Evolutionary conservation across 2,113 vertebrate genomes (phyloP).

Genomic region (Elephas maximus): DNA sequence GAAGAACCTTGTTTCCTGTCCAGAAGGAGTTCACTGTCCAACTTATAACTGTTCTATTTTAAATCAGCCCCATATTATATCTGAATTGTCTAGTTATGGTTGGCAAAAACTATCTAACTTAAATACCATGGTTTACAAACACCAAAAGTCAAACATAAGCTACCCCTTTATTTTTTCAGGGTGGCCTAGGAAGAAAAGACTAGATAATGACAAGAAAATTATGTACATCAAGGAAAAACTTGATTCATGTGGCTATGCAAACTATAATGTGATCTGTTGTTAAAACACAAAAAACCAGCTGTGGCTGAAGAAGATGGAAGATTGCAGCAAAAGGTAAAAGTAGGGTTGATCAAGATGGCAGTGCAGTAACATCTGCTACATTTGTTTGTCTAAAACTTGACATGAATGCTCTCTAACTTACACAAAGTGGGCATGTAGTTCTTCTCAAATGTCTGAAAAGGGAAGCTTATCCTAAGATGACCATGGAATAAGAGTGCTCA

Average conservation of each 20-base stretch:
- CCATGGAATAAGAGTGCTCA: background rate
- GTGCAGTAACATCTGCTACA: background rate
- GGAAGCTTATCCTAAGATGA: background rate
- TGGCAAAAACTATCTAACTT: conserved; percentile 36
- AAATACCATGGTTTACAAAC: background rate
- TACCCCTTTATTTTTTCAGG: conserved; percentile 4
- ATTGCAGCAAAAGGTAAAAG: background rate
- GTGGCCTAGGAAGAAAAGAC: conserved; percentile 18
- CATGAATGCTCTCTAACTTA: background rate
- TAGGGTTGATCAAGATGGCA: background rate
- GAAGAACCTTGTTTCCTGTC: background rate
- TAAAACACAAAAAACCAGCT: conserved; percentile 8
- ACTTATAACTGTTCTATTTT: background rate
- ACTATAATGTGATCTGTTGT: background rate
- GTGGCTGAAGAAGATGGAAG: background rate
- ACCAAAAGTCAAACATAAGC: conserved; percentile 26
- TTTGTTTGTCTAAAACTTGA: background rate
- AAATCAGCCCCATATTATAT: background rate
- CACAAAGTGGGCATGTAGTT: background rate
- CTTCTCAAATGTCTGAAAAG: background rate
- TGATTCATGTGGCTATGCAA: background rate
- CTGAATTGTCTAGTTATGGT: conserved; percentile 14
- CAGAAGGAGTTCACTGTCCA: conserved; percentile 31
- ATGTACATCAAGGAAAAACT: conserved; percentile 23
- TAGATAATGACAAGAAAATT: conserved; percentile 49